Conservation (phyloP, 2,888 invertebrate genomes). For the Sericinus montela region DNA sequence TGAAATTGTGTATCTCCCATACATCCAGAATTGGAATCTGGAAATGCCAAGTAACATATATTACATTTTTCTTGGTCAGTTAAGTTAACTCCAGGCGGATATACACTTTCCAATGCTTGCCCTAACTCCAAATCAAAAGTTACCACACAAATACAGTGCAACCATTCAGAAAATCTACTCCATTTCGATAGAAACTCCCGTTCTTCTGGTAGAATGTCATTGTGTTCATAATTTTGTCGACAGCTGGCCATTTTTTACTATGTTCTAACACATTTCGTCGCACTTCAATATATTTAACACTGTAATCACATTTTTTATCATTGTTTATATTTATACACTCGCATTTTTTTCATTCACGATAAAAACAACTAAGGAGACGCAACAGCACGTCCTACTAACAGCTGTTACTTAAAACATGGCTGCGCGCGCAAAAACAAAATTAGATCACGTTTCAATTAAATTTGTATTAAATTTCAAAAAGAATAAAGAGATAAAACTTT, state of each 20-base stretch:
- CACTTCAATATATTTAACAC: conserved; percentile 29
- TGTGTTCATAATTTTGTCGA: conserved; percentile 55
- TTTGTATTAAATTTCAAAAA: neutral
- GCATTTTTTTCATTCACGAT: conserved; percentile 37
- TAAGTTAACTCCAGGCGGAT: conserved; percentile 87
- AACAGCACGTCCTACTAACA: conserved; percentile 50
- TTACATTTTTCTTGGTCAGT: conserved; percentile 93
- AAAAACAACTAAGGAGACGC: conserved; percentile 53
- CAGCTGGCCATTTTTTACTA: conserved; percentile 59
- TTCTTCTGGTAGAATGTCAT: conserved; percentile 50
- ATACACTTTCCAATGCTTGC: conserved; percentile 97
- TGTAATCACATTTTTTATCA: conserved; percentile 34
- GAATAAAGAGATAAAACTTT: neutral
- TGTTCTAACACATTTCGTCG: conserved; percentile 39
- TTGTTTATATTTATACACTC: conserved; percentile 31
- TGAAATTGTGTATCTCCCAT: conserved; percentile 99
- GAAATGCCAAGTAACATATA: conserved; percentile 98
- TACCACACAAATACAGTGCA: conserved; percentile 98
- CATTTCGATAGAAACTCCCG: conserved; percentile 75
- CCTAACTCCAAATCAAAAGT: conserved; percentile 99
- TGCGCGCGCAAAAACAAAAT: conserved; percentile 70
- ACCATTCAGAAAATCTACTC: conserved; percentile 93
- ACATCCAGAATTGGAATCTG: conserved; percentile 99
- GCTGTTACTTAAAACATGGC: conserved; percentile 74
- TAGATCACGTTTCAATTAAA: conserved; percentile 11